Conservation (phyloP, 2,888 invertebrate genomes). For the Tricholauxania praeusta region DNA sequence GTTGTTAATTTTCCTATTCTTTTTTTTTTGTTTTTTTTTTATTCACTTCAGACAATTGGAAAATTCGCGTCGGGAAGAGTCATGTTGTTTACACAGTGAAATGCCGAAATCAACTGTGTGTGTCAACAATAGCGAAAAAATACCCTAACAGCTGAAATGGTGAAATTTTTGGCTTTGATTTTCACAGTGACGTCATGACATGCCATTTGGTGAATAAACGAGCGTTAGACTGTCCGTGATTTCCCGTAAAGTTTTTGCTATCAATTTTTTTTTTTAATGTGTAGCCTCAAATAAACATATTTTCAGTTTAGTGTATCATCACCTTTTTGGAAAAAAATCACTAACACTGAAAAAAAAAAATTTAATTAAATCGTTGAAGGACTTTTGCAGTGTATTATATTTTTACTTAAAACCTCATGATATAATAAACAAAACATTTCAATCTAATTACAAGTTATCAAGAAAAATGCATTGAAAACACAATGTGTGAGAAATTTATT, state of each 20-base stretch:
- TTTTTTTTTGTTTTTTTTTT: background rate
- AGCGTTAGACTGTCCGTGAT: background rate
- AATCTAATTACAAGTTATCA: no score
- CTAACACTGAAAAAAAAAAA: background rate
- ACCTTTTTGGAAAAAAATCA: background rate
- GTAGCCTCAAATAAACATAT: no score
- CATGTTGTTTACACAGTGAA: slow-evolving; percentile 24
- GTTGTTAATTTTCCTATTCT: background rate
- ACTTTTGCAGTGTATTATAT: background rate
- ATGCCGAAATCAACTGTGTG: slow-evolving; percentile 28
- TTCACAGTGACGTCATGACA: slow-evolving; percentile 11
- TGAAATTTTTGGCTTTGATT: slow-evolving; percentile 1
- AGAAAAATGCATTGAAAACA: no score
- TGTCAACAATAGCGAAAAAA: background rate
- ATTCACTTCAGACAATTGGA: slow-evolving; percentile 13
- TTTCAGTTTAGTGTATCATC: no score
- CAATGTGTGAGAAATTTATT: no score
- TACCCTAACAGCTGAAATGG: slow-evolving; percentile 17
- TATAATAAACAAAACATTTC: no score
- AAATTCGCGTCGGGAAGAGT: slow-evolving; percentile 5
- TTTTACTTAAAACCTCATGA: no score
- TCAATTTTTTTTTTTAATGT: no score
- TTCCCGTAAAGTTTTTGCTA: no score
- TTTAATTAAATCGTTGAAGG: no score
- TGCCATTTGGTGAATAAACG: slow-evolving; percentile 10